Percentiles rank a stretch among this genome's conserved stretches.
Conservation (phyloP, 1,140 invertebrate species). For the Gonioctena quinquepunctata region DNA sequence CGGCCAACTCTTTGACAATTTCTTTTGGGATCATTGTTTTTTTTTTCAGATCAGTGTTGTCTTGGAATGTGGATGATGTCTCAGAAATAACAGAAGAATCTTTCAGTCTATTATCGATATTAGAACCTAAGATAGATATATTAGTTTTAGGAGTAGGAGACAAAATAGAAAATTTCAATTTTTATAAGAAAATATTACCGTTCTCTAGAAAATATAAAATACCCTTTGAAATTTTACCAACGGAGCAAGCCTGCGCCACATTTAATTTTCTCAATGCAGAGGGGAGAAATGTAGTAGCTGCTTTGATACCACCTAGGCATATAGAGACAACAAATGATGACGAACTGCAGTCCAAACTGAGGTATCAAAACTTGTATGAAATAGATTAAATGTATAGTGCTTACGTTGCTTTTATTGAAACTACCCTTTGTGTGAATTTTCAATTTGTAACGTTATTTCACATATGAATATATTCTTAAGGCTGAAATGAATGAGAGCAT, state of each 20-base stretch:
- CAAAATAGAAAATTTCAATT: conserved; percentile 48
- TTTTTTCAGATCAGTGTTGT: conserved; percentile 69
- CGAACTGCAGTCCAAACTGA: conserved; percentile 54
- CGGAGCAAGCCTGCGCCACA: conserved; percentile 75
- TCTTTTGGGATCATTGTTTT: no score
- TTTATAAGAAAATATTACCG: conserved; percentile 57
- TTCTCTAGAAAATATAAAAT: conserved; percentile 64
- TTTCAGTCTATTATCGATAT: conserved; percentile 72
- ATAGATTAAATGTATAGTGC: conserved; percentile 45
- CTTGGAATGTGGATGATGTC: conserved; percentile 76
- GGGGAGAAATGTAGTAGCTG: conserved; percentile 73
- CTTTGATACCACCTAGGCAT: conserved; percentile 72
- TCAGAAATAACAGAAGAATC: conserved; percentile 77
- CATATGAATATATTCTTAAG: no score
- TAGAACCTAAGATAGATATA: conserved; percentile 86
- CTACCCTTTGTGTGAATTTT: no score
- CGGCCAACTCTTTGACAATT: no score
- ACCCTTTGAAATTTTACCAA: conserved; percentile 72
- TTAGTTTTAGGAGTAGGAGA: conserved; percentile 78
- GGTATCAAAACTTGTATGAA: conserved; percentile 57
- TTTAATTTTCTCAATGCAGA: conserved; percentile 86
- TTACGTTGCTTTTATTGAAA: no score
- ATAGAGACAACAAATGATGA: conserved; percentile 57
- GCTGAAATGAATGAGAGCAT: no score
- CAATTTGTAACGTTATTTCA: no score